Conservation (phyloP, 2,888 invertebrate genomes). For the Beris morrisii region DNA sequence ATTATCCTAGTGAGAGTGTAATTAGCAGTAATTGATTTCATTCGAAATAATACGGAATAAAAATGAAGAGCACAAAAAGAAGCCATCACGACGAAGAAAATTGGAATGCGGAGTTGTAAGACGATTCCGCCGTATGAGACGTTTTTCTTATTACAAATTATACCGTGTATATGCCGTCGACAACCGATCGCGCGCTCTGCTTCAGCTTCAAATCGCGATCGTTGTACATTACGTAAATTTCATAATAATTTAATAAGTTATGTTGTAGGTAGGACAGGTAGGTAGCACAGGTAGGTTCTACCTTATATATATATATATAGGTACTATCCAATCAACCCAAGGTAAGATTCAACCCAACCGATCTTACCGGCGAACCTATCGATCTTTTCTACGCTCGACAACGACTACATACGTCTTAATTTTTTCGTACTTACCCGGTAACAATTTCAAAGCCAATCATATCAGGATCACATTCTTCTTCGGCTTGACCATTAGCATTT, state of each 20-base stretch:
- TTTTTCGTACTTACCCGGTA: conserved; percentile 65
- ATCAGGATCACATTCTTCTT: conserved; percentile 82
- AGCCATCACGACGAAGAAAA: not conserved
- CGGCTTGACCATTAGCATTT: conserved; percentile 42
- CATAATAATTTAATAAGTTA: not conserved
- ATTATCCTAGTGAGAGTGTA: conserved; percentile 17
- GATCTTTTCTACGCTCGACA: no score
- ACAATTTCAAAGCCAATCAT: conserved; percentile 90
- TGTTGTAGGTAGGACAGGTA: not conserved
- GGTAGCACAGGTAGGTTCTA: not conserved
- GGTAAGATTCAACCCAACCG: not conserved
- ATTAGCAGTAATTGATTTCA: conserved; percentile 37
- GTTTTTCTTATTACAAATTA: conserved; percentile 11
- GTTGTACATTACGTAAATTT: not conserved
- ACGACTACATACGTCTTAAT: no score
- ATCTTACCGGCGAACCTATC: no score
- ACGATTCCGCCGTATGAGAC: not conserved
- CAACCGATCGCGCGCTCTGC: no score
- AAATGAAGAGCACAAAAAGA: conserved; percentile 5
- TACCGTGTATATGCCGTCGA: not conserved
- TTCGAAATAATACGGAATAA: conserved; percentile 34
- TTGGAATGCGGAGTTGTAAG: not conserved
- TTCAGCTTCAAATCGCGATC: not conserved
- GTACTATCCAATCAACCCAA: not conserved
- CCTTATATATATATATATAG: not conserved